Percentiles rank a stretch among this genome's conserved stretches.
Evolutionary conservation across 53 echinoderm and acorn worm genomes (phyloP).

Genomic region (Mesocentrotus franciscanus): DNA sequence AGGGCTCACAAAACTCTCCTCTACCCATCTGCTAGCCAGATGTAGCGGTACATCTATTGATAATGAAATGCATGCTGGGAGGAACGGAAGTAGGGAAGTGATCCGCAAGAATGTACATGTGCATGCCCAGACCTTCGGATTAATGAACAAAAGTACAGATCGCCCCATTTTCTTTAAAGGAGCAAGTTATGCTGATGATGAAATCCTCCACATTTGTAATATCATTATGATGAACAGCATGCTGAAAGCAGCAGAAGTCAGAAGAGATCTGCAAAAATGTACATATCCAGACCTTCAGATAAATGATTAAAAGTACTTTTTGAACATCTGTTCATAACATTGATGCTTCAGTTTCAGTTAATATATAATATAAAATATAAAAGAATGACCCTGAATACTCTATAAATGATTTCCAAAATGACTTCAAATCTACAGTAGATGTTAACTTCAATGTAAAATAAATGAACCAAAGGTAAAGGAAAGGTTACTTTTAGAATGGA

Average conservation of each 20-base stretch:
- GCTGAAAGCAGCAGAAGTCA: too few species aligned
- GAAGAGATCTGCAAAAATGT: neutral
- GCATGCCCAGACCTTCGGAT: constrained; percentile 27
- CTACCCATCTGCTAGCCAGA: constrained; percentile 39
- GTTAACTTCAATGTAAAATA: neutral
- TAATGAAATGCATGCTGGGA: constrained; percentile 42
- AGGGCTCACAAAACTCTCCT: neutral
- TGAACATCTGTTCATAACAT: neutral
- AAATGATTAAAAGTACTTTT: neutral
- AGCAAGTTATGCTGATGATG: neutral
- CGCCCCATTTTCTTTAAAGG: neutral
- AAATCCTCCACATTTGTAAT: neutral
- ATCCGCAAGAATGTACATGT: constrained; percentile 37
- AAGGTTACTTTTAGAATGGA: too few species aligned
- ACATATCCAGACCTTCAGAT: neutral
- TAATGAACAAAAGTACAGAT: constrained; percentile 32
- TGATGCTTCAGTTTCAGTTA: neutral
- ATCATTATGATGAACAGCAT: neutral
- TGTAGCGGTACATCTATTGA: constrained; percentile 42
- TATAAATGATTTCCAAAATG: neutral
- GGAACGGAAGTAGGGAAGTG: constrained; percentile 34
- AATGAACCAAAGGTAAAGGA: too few species aligned
- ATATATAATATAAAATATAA: too few species aligned
- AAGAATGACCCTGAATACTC: neutral
- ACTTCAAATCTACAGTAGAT: constrained; percentile 5